These are phyloP conservation scores for Pseudorectes ferrugineus DNA, from an alignment of 2,113 vertebrate genomes.

Conservation along the genomic window DNA sequence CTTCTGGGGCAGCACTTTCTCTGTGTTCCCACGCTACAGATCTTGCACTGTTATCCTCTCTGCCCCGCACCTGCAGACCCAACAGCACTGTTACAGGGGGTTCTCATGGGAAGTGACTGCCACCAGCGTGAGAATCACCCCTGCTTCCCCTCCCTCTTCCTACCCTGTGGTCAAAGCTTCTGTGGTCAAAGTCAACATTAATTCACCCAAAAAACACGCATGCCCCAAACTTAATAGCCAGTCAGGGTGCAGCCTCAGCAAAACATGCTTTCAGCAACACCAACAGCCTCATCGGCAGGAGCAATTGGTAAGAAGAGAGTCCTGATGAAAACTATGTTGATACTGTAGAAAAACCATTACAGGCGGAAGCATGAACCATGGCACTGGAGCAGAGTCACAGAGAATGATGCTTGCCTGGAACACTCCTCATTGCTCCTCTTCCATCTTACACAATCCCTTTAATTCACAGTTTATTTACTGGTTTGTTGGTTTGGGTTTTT, in stretches of 20 bases:
- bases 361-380: fast-evolving
- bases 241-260: neutral
- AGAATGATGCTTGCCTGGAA: neutral
- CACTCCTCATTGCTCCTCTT: neutral
- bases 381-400: neutral
- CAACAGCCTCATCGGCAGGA: neutral
- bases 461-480: neutral
- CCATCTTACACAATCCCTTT: neutral
- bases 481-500: neutral
- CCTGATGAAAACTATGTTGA: neutral
- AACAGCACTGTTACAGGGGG: fast-evolving
- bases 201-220: neutral
- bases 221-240: neutral
- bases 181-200: neutral
- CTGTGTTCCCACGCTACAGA: slow-evolving; percentile 27
- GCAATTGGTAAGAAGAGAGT: neutral
- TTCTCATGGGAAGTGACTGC: slow-evolving; percentile 36
- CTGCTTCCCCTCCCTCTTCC: neutral
- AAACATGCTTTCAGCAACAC: neutral
- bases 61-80: neutral
- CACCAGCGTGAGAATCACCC: neutral
- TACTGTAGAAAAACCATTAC: neutral
- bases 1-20: neutral
- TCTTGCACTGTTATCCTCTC: neutral
- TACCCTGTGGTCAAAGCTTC: neutral